Percentiles rank a stretch among this genome's conserved stretches.
phyloP scores from a whole-genome alignment of 2,113 vertebrate genomes.

The Serilophus lunatus region DNA sequence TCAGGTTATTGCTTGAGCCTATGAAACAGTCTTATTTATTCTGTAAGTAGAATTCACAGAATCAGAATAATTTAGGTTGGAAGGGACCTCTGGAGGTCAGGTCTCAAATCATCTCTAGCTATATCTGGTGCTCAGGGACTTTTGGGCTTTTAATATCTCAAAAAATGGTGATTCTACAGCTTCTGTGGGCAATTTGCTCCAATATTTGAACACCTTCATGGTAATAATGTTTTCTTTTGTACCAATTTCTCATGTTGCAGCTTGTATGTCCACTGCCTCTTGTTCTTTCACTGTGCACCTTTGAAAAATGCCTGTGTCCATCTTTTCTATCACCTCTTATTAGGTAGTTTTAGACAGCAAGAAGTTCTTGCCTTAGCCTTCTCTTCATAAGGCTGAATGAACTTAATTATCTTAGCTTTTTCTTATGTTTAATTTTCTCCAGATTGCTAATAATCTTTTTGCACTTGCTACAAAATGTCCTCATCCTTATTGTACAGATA shows the following conservation, averaged over 20 bases:
- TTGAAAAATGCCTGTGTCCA: background rate
- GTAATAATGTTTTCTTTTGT: background rate
- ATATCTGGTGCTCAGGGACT: background rate
- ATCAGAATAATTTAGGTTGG: background rate
- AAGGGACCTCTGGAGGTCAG: background rate
- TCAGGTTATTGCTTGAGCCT: background rate
- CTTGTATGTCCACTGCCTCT: background rate
- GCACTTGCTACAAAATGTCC: background rate
- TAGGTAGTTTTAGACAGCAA: background rate
- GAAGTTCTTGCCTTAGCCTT: background rate
- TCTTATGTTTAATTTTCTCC: background rate
- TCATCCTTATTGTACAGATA: background rate
- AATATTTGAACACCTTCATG: background rate
- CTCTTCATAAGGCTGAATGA: background rate
- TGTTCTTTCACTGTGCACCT: background rate
- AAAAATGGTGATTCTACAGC: background rate
- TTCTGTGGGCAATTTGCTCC: background rate
- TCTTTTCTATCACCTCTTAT: background rate
- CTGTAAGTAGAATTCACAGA: background rate
- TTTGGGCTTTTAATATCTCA: background rate
- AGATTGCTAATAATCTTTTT: background rate
- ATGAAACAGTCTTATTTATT: background rate
- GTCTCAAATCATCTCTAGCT: background rate
- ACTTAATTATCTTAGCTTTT: background rate
- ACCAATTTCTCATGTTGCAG: background rate